These are phyloP conservation scores for Pantherophis vulpinus DNA, from an alignment of 2,797 vertebrate genomes.

Conservation along the genomic window DNA sequence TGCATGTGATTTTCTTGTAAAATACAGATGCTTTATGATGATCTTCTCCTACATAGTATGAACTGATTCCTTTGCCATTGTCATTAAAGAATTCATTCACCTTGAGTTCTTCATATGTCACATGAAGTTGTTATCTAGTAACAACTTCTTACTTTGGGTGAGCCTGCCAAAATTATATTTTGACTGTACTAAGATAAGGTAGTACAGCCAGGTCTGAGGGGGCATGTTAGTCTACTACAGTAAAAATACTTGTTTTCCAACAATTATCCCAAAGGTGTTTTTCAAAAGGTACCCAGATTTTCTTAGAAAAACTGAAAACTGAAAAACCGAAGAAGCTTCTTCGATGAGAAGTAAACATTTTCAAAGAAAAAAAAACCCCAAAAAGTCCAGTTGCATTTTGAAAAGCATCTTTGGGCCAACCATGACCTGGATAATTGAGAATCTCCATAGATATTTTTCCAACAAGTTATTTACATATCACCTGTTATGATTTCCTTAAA, in stretches of 20 bases:
- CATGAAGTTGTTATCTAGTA: neutral
- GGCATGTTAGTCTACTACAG: neutral
- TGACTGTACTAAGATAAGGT: neutral
- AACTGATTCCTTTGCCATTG: neutral
- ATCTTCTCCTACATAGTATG: neutral
- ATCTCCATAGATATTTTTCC: neutral
- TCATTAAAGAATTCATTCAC: neutral
- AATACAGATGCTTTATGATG: neutral
- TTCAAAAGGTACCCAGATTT: neutral
- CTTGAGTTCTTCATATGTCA: neutral
- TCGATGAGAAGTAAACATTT: too few species aligned
- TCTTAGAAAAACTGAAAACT: too few species aligned
- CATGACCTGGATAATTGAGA: neutral
- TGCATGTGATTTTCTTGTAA: neutral
- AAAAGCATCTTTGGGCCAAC: neutral
- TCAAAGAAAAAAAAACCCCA: too few species aligned
- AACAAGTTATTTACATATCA: neutral
- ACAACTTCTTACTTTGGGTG: neutral
- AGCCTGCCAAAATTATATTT: neutral
- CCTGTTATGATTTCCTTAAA: neutral
- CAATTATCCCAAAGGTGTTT: neutral
- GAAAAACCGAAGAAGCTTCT: neutral
- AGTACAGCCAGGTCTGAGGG: neutral
- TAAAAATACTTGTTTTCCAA: neutral
- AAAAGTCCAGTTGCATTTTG: neutral